These are phyloP conservation scores for Drosophila jambulina DNA, from an alignment of 1,140 invertebrate species.

Conservation along the genomic window DNA sequence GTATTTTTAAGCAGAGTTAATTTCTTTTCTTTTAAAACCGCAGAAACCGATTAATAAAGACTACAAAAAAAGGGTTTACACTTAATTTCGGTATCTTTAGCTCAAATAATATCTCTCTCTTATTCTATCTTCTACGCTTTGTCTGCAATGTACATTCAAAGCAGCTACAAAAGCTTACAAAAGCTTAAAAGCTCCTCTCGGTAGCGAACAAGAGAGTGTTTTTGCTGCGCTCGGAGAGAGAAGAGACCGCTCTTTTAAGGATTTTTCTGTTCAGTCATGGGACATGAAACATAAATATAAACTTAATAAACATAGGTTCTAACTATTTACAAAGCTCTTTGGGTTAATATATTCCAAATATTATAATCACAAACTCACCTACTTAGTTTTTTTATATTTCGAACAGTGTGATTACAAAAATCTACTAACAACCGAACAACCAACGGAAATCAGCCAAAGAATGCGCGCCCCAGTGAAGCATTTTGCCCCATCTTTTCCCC, in stretches of 20 bases:
- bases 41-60: background rate
- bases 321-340: background rate
- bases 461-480: conserved; percentile 48
- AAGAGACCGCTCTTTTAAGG: background rate
- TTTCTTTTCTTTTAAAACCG: too few species aligned
- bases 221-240: background rate
- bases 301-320: background rate
- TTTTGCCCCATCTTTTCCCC: conserved; percentile 13
- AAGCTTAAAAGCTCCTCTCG: background rate
- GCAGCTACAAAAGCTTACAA: background rate
- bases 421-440: conserved; percentile 40
- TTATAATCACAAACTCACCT: background rate
- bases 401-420: conserved; percentile 15
- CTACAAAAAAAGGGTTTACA: background rate
- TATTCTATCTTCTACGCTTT: background rate
- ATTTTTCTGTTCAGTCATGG: background rate
- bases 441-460: conserved; percentile 73
- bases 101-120: background rate
- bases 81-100: background rate
- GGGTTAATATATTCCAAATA: background rate
- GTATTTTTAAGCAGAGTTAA: background rate
- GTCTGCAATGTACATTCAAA: background rate
- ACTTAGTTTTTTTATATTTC: background rate
- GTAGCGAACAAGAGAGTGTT: background rate
- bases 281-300: background rate